Evolutionary conservation across 2,888 invertebrate species (phyloP).

Genomic region (Taphrorychus bicolor): DNA sequence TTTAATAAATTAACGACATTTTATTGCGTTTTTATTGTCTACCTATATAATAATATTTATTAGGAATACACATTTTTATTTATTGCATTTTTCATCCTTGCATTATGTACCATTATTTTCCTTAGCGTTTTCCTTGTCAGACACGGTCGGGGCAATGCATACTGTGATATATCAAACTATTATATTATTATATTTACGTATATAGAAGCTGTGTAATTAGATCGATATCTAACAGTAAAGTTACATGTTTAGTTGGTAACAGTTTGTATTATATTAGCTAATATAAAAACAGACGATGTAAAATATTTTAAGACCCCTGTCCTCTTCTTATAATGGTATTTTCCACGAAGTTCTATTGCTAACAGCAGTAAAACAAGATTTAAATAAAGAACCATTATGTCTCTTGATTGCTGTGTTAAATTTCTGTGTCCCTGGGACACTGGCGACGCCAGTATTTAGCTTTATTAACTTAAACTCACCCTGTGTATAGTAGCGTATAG

Average conservation of each 20-base stretch:
- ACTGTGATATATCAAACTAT: conserved; percentile 62
- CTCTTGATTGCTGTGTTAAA: conserved; percentile 55
- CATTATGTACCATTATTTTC: conserved; percentile 3
- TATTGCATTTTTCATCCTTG: conserved; percentile 2
- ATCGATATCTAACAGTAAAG: conserved; percentile 29
- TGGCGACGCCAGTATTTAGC: conserved; percentile 60
- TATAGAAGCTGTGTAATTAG: conserved; percentile 49
- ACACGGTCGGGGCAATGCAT: conserved; percentile 61
- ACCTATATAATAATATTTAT: too few species aligned
- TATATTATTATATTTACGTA: conserved; percentile 39
- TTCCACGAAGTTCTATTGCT: not conserved
- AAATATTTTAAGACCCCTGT: conserved; percentile 30
- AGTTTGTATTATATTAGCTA: conserved; percentile 37
- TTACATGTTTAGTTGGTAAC: conserved; percentile 33
- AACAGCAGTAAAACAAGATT: not conserved
- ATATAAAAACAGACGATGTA: conserved; percentile 14
- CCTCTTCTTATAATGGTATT: not conserved
- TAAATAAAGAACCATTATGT: not conserved
- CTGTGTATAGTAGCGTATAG: conserved; percentile 32
- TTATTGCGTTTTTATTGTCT: not conserved
- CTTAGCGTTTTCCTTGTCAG: conserved; percentile 42
- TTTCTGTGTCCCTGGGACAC: conserved; percentile 55
- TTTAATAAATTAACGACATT: not conserved
- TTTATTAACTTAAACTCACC: conserved; percentile 48
- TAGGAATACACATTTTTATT: not conserved